Base-by-base conservation (phyloP, 2,888 invertebrate genomes). In the Schrankia costaestrigalis region DNA sequence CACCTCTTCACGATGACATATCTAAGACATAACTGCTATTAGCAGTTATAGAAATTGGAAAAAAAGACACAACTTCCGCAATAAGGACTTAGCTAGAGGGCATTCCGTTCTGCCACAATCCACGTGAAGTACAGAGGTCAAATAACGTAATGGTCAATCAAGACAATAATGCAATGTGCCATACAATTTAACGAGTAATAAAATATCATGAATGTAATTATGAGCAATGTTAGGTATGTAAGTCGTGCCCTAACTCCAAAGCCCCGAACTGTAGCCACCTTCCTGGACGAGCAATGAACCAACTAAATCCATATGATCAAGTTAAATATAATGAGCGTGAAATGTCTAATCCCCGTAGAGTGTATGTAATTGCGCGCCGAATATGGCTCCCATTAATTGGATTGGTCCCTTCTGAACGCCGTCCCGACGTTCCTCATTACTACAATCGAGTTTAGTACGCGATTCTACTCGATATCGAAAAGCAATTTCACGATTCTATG, bases 381-480 rank as follows among this genome's bases (percentile, higher is more conserved):
- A 73, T 76, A 67, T 64, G 63, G 61, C 61, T 44, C 58, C 51
- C 63, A 58, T 66, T 78, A 75, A 78, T 78, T 77, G 76, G 71
- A 72, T 68, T 52, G 52, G 50, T 58, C 70, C 63, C 64, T 60
- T 55, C 60, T 61, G 63, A 41, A 12, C 45, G 15, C 8, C 15
- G 46, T 35, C 51, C 56, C 56, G 47, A 58, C 54, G 60, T 55
- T 50, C 54, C 53, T 57, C 56, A 57, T 57, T 59, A 50, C 52
- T 47, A 37, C 44, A 61, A 56, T 54, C 55, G 38, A 56, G 51
- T 49, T 49, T 52, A 43, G 38, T 42, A 34, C 45, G 32, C 47
- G 36, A 37, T 56, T 43, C 47, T 40, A 40, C 41, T 47, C 43
- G 44, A 50, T 56, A 52, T 52, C 47, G 45, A 46, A 50, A 46